Evolutionary conservation across 1,140 invertebrate genomes (phyloP).

Genomic region (Sminthurides bifidus): DNA sequence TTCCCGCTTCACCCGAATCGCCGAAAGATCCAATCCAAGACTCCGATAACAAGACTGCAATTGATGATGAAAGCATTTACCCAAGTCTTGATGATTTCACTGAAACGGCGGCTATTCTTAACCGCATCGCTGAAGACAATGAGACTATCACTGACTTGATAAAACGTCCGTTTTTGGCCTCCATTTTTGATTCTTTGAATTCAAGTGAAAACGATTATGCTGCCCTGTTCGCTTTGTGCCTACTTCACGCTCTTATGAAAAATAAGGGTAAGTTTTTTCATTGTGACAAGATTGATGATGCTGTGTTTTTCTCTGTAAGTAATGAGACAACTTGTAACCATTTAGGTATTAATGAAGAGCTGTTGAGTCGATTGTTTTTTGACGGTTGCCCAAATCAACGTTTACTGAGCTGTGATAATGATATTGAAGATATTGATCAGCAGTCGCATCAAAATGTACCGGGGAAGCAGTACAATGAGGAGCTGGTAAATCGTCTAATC

Average conservation of each 20-base stretch:
- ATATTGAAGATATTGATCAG: too few relatives aligned
- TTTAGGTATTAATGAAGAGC: constrained; percentile 58
- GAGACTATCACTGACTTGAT: constrained; percentile 4
- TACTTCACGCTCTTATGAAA: constrained; percentile 84
- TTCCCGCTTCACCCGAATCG: too few relatives aligned
- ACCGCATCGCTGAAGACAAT: not conserved
- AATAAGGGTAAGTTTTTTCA: constrained; percentile 84
- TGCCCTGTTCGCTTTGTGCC: constrained; percentile 77
- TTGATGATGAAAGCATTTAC: too few relatives aligned
- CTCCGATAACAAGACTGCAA: too few relatives aligned
- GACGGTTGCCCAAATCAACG: not conserved
- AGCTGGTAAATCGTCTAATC: constrained; percentile 64
- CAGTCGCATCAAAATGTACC: constrained; percentile 22
- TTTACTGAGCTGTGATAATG: too few relatives aligned
- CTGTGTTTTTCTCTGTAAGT: not conserved
- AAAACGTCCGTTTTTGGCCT: constrained; percentile 77
- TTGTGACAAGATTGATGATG: too few relatives aligned
- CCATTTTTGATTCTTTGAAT: constrained; percentile 64
- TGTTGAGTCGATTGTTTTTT: constrained; percentile 49
- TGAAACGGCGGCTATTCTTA: too few relatives aligned
- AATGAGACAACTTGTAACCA: not conserved
- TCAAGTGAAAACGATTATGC: constrained; percentile 89
- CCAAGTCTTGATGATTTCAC: too few relatives aligned
- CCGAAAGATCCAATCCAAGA: too few relatives aligned
- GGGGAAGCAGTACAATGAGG: constrained; percentile 50